Percentiles rank a stretch among this genome's conserved stretches.
phyloP scores from a whole-genome alignment of 35 echinoderm and acorn worm genomes.

The Diadema setosum region DNA sequence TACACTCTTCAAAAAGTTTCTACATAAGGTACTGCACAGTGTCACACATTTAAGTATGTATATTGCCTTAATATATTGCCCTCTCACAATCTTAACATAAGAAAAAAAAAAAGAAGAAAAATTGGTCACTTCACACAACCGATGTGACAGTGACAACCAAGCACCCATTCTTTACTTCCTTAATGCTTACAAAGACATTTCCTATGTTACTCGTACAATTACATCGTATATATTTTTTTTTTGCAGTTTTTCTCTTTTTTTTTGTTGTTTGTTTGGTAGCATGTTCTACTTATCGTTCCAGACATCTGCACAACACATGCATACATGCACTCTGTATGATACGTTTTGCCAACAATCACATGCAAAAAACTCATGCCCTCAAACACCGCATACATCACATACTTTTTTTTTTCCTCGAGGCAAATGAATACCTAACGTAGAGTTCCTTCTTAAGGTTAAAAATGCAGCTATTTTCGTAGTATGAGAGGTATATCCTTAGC shows the following conservation, averaged over 20 bases:
- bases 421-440: not conserved
- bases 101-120: too few relatives aligned
- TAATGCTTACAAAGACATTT: not conserved
- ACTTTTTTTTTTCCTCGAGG: not conserved
- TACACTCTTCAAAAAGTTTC: not conserved
- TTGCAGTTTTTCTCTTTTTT: not conserved
- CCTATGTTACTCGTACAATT: not conserved
- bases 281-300: too few relatives aligned
- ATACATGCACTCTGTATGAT: not conserved
- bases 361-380: not conserved
- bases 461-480: constrained; percentile 6
- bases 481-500: constrained; percentile 6
- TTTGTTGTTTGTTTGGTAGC: too few relatives aligned
- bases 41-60: constrained; percentile 6
- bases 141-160: not conserved
- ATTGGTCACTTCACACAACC: too few relatives aligned
- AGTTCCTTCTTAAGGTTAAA: not conserved
- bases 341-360: not conserved
- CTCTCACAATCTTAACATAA: not conserved
- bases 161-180: not conserved
- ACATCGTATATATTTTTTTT: not conserved
- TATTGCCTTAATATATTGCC: not conserved
- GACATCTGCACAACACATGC: not conserved
- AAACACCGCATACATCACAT: not conserved
- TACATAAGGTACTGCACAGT: not conserved